Evolutionary conservation across 2,113 vertebrate genomes (phyloP).

Genomic region (Hyla sarda): DNA sequence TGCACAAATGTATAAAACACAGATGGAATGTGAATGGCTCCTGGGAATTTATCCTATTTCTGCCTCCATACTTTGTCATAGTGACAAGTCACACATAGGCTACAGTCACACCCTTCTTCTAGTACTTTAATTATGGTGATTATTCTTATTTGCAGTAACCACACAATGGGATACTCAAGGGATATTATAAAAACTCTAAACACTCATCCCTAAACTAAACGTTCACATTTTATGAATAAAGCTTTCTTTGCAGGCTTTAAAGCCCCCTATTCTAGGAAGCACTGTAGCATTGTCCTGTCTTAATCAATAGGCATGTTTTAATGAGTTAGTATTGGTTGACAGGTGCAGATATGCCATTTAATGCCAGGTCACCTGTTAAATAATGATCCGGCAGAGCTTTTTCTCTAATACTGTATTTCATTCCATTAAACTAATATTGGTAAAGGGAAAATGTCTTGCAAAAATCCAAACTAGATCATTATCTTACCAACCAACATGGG

Average conservation of each 20-base stretch:
- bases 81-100: neutral
- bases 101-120: neutral
- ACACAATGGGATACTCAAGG: neutral
- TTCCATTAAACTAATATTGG: constrained; percentile 13
- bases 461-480: constrained; percentile 8
- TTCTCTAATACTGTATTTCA: neutral
- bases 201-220: neutral
- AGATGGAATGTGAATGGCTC: too few species aligned
- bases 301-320: neutral
- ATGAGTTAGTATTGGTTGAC: neutral
- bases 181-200: neutral
- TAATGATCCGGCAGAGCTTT: neutral
- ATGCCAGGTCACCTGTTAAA: neutral
- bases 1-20: too few species aligned
- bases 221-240: neutral
- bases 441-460: constrained; percentile 16
- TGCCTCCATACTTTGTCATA: too few species aligned
- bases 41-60: too few species aligned
- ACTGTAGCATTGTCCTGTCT: neutral
- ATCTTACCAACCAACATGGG: neutral
- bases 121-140: neutral
- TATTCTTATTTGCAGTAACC: neutral
- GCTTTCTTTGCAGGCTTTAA: neutral
- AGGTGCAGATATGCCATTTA: neutral
- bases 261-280: neutral